These are phyloP conservation scores for Oncorhynchus nerka DNA, from an alignment of 2,113 vertebrate genomes.

Conservation along the genomic window DNA sequence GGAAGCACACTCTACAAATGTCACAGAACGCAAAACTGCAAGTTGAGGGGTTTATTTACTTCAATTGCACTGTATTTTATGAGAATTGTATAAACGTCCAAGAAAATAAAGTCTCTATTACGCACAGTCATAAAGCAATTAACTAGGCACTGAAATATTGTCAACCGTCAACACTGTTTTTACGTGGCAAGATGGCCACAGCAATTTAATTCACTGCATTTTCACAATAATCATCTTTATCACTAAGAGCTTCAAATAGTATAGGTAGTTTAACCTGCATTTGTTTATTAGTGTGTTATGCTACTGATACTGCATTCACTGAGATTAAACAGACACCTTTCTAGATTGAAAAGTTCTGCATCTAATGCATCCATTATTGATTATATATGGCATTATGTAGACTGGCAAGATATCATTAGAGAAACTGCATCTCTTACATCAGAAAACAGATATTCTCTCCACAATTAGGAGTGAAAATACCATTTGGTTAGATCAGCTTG, in stretches of 20 bases:
- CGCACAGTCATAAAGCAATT: background rate
- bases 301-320: background rate
- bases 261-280: background rate
- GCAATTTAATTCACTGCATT: no score
- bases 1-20: background rate
- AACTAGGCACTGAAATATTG: background rate
- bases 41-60: slow-evolving; percentile 26
- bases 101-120: slow-evolving; percentile 1
- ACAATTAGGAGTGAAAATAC: background rate
- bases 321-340: background rate
- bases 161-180: slow-evolving; percentile 1
- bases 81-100: background rate
- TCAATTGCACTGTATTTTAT: background rate
- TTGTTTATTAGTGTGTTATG: background rate
- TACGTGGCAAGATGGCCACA: background rate
- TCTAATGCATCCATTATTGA: background rate
- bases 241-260: background rate
- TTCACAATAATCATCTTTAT: no score
- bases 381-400: background rate
- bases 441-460: background rate
- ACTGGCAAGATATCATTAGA: background rate
- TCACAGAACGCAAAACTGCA: background rate
- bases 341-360: background rate
- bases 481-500: background rate
- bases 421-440: background rate